Evolutionary conservation across 2,797 vertebrate species (phyloP), one percentile per base, ranked within the genome.

Genomic region (Bradypodion ventrale): DNA sequence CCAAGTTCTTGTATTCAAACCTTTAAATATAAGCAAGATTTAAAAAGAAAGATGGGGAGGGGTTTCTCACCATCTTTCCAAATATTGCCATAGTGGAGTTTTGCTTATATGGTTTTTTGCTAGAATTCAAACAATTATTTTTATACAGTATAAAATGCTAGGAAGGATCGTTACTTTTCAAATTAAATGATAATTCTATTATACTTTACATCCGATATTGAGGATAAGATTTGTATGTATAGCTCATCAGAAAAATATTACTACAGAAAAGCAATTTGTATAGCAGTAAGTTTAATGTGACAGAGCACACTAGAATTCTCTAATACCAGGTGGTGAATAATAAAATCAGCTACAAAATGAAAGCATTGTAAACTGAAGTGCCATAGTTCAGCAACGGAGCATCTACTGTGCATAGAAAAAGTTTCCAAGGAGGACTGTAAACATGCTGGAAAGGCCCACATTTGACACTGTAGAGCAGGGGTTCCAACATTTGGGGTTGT

Each of bases 61-160:
- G 9, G 59, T 52, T 23, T 89, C 82, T 60, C 60, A 23, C 40
- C 21, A 46, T 23, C 85, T 89, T 69, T 35, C 85, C 76, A 90
- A 77, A 62, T 12, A 69, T 66, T 32, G 81, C 15, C 5, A 12
- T 5, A 59, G 23, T 63, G 69, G 23, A n/a, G 49, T 70, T 63
- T 29, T 76, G 23, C 60, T 62, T 73, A 35, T 74, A 73, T 69
- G 27, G 1, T 9, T 49, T 78, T 78, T 44, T 40, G 60, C 21
- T 10, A 72, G 35, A 60, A 60, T 37, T 15, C 1, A 32, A 81
- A 72, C 40, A 75, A 85, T 5, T 49, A 49, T 46, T 40, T 75
- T 62, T 46, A 85, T 49, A 10, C n/a, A 1, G 6, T 52, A 1
- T 70, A 13, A 80, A 70, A n/a, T 66, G 10, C 32, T 32, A 44